Percentiles rank a stretch among this genome's conserved stretches.
Evolutionary conservation across 2,797 vertebrate genomes (phyloP).

Genomic region (Tenualosa thibaudeaui): DNA sequence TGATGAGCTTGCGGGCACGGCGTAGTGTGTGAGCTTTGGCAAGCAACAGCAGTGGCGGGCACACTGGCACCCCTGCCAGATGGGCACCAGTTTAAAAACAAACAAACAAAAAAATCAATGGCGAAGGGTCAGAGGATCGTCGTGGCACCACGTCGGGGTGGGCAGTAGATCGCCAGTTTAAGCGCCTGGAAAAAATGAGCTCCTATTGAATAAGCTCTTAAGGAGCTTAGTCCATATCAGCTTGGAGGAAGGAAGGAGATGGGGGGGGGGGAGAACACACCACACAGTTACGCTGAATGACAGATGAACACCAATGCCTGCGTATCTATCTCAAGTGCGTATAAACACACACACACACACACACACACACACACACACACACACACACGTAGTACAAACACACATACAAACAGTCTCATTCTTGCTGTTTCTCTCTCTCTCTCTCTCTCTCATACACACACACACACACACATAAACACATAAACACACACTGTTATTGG

Average conservation of each 20-base stretch:
- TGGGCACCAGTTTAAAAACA: background rate
- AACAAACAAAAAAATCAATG: background rate
- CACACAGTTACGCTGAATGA: background rate
- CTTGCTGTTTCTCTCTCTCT: no score
- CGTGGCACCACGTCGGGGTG: background rate
- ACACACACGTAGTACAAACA: background rate
- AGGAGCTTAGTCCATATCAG: conserved; percentile 43
- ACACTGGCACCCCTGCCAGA: background rate
- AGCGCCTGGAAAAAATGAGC: conserved; percentile 33
- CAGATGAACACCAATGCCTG: background rate
- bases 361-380: background rate
- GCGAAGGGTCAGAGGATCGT: background rate
- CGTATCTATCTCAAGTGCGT: background rate
- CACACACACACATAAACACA: background rate
- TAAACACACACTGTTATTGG: background rate
- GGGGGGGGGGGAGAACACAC: background rate
- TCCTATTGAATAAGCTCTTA: conserved; percentile 33
- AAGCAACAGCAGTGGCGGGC: background rate
- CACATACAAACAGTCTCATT: background rate
- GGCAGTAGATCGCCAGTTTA: conserved; percentile 33
- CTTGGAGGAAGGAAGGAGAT: conserved; percentile 31
- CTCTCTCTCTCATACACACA: background rate
- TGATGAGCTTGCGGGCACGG: conserved; percentile 1
- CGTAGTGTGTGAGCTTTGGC: background rate
- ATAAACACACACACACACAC: background rate